Evolutionary conservation across 2,888 invertebrate genomes (phyloP), one percentile per base, ranked within the genome.

Genomic region (Polyommatus iphigenia): DNA sequence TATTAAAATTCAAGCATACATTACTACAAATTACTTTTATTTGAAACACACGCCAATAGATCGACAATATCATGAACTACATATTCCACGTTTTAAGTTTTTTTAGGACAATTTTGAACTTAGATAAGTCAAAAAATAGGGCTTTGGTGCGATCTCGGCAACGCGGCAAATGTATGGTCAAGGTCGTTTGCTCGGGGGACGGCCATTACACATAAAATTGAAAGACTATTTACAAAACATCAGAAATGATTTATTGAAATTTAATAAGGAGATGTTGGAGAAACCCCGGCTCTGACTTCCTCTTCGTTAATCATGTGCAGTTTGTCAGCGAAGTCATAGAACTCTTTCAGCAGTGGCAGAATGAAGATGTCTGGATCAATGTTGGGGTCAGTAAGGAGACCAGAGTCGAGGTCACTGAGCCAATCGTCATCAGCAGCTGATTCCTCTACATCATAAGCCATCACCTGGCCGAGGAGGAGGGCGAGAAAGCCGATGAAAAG

Each of bases 401-500:
- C 29, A 29, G 29, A 15, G 67, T 46, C 24, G 6, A 67, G 67
- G 5, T 67, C 67, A 67, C 29, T 67, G 32, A 67, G 29, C 67
- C 67, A 67, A 67, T 67, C 29, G 67, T 67, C 67, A 67, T 67
- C 67, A 32, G 1, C 29, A 32, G 67, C 67, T 4, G 67, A 18
- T 20, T 67, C 67, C 29, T 67, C 6, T 29, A 18, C 29, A 24
- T 67, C 29, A 5, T 67, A 32, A 29, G 67, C 67, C 67, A 18
- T 67, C 67, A 67, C 29, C 32, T 67, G 67, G 29, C 13, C 8
- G 15, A 67, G 29, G 67, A 67, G 67, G 67, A 67, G 29, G 67
- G 29, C 67, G 67, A 67, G 32, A 67, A 67, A 67, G 29, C 67
- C 67, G 67, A 67, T 32, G 67, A 67, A 67, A 67, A 67, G 67